Evolutionary conservation across 2,797 vertebrate species (phyloP).

Genomic region (Myripristis jacobus): DNA sequence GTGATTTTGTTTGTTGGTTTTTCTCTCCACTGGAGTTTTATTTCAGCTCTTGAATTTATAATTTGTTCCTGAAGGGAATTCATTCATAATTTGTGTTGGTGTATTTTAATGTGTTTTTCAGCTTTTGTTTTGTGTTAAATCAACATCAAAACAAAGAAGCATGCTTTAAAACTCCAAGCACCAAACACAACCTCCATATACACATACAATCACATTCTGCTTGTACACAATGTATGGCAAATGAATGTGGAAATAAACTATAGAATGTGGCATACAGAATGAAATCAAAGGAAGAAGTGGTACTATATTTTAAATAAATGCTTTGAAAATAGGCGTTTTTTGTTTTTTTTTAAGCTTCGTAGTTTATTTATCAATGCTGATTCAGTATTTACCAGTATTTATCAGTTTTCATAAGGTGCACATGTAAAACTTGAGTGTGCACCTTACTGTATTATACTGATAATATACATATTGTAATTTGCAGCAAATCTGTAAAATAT

Average conservation of each 20-base stretch:
- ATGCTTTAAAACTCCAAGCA: background rate
- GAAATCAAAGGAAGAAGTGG: too few species aligned
- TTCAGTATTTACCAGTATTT: background rate
- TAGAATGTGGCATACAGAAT: background rate
- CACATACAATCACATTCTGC: background rate
- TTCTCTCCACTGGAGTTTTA: slow-evolving; percentile 2
- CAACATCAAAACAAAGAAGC: slow-evolving; percentile 31
- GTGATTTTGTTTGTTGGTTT: slow-evolving; percentile 15
- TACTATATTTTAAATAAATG: too few species aligned
- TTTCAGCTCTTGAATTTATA: slow-evolving; percentile 35
- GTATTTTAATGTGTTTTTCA: slow-evolving; percentile 3
- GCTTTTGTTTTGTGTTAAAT: slow-evolving; percentile 31
- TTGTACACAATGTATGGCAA: background rate
- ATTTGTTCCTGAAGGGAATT: slow-evolving; percentile 22
- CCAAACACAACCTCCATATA: slow-evolving; percentile 8
- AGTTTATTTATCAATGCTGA: background rate
- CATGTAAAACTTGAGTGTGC: background rate
- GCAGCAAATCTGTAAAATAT: background rate
- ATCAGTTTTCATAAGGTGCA: background rate
- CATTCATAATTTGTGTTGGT: slow-evolving; percentile 40
- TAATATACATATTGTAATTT: background rate
- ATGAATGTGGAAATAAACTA: background rate
- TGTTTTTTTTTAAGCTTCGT: too few species aligned
- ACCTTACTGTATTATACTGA: too few species aligned
- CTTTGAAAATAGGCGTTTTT: too few species aligned